Base-by-base conservation (phyloP, 2,888 invertebrate species). In the Tubiluchus corallicola region DNA sequence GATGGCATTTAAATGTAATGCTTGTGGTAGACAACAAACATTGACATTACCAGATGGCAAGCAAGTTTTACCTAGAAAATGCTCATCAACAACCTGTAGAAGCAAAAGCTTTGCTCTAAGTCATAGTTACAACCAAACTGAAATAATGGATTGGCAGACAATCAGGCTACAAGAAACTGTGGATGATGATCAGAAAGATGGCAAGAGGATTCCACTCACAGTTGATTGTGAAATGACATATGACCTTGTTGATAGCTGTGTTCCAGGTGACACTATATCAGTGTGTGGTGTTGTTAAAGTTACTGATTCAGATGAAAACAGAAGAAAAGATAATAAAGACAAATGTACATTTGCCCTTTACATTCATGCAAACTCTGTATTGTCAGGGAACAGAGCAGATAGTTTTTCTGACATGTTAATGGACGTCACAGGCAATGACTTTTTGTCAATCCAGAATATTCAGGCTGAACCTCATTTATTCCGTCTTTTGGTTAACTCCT, bases 231-330 rank as follows among this genome's bases (percentile, higher is more conserved):
- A 88, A 62, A 67, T 92, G 4, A 74, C 75, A 43, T 74, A 78
- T 48, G 85, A 87, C 65, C 68, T 90, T 39, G 83, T 85, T 1
- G 79, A 82, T 51, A 70, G 74, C 18, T 82, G 85, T 50, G 74
- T 78, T 51, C 83, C 88, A 9, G 92, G 92, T 2, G 87, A 90
- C 67, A 77, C 83, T 52, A 73, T 92, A 1, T 79, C 79, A 13
- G 70, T 92, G 5, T 80, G 80, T 45, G 94, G 92, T 21, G 74
- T 87, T 49, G 74, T 92, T 17, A 84, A 82, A 69, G 77, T 79
- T 55, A 49, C 40, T 29, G 49, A 48, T 29, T 50, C 51, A 37
- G 47, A 43, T 21, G 43, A 17, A 17, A n/a, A 46, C 40, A 43
- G 18, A 38, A 40, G 21, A 2, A 44, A 39, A 42, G 57, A 59